Conservation (phyloP, 2,888 invertebrate genomes). For the Cataglyphis rosenhaueri region DNA sequence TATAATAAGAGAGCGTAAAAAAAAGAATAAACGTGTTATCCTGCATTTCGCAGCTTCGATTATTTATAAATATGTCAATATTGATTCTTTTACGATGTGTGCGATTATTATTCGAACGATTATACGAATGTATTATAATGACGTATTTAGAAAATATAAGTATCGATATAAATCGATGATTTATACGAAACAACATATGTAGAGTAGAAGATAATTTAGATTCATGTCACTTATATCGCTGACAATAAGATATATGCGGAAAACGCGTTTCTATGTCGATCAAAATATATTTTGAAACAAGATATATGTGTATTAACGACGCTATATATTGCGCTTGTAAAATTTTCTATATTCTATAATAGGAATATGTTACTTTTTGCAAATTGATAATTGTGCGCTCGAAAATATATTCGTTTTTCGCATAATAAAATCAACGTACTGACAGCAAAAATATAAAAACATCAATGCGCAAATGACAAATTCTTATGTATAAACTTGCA, state of each 20-base stretch:
- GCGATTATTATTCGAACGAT: conserved; percentile 8
- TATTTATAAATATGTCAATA: background rate
- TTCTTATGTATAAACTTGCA: no score
- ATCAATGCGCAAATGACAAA: background rate
- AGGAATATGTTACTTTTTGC: conserved; percentile 10
- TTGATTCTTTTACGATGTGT: background rate
- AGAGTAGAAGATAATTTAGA: conserved; percentile 1
- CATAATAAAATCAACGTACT: background rate
- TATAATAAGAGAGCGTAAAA: background rate
- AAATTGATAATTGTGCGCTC: background rate
- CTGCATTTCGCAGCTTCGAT: background rate
- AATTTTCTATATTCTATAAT: background rate
- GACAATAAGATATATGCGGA: background rate
- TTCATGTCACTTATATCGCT: background rate
- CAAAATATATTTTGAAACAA: background rate
- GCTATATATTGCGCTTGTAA: background rate
- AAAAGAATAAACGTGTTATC: background rate
- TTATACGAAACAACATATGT: background rate
- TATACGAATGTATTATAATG: background rate
- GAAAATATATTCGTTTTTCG: conserved; percentile 2
- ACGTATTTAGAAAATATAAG: background rate
- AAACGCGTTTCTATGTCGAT: background rate
- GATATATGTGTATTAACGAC: background rate
- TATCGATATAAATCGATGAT: background rate
- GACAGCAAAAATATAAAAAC: background rate